phyloP scores from a whole-genome alignment of 2,113 vertebrate species.

The Embiotoca jacksoni region DNA sequence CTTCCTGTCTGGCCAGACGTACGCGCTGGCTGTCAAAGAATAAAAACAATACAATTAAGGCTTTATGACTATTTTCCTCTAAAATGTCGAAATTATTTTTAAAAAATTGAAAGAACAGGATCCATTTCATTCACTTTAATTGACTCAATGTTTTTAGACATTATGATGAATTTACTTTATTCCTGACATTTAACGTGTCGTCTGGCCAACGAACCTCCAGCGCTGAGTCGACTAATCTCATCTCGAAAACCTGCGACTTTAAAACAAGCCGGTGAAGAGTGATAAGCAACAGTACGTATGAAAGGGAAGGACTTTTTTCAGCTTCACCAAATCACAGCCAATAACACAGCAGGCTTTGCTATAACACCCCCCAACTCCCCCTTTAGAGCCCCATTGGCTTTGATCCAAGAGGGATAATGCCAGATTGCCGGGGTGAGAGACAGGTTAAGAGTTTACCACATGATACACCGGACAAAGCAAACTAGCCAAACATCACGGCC shows the following conservation, averaged over 20 bases:
- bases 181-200: conserved; percentile 24
- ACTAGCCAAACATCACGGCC: conserved; percentile 60
- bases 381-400: conserved; percentile 48
- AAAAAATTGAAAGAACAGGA: not conserved
- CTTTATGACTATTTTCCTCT: not conserved
- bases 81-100: no score
- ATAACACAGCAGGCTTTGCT: conserved; percentile 30
- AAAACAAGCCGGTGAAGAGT: not conserved
- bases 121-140: conserved; percentile 23
- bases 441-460: conserved; percentile 71
- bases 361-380: conserved; percentile 34
- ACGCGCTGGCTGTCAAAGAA: not conserved
- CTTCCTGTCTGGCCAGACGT: conserved; percentile 29
- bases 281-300: no score
- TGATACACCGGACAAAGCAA: conserved; percentile 69
- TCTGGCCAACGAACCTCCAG: not conserved
- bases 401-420: conserved; percentile 61
- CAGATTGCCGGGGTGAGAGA: conserved; percentile 70
- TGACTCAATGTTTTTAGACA: conserved; percentile 15
- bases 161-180: conserved; percentile 12
- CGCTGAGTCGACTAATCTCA: not conserved
- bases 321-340: conserved; percentile 19
- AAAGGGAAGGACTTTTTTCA: not conserved
- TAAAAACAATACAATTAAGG: conserved; percentile 4
- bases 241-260: not conserved